phyloP scores from a whole-genome alignment of 2,113 vertebrate genomes.

The Apaloderma vittatum region DNA sequence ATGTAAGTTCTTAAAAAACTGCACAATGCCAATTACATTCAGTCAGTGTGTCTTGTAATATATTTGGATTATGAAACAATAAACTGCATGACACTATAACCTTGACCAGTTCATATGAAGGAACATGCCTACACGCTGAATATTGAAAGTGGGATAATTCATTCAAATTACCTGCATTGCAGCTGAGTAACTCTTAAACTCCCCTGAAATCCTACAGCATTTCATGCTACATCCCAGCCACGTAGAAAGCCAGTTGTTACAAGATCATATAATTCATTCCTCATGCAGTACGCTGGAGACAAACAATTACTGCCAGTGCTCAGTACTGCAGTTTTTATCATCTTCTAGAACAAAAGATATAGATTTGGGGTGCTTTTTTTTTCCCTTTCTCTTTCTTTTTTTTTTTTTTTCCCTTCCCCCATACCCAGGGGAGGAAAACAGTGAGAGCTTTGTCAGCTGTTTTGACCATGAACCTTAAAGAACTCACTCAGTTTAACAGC shows the following conservation, averaged over 20 bases:
- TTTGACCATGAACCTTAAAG: slow-evolving; percentile 56
- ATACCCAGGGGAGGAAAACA: background rate
- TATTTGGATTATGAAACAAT: background rate
- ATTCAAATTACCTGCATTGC: slow-evolving; percentile 59
- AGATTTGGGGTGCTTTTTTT: background rate
- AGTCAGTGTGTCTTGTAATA: background rate
- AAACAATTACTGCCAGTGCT: slow-evolving; percentile 55
- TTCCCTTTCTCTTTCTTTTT: fast-evolving
- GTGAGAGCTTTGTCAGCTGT: slow-evolving; percentile 15
- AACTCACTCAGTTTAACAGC: slow-evolving; percentile 44
- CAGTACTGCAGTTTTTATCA: slow-evolving; percentile 25
- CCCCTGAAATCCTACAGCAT: slow-evolving; percentile 25
- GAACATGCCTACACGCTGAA: background rate
- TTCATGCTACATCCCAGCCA: slow-evolving; percentile 12
- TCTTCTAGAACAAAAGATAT: slow-evolving; percentile 29
- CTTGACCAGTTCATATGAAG: background rate
- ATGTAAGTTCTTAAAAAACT: background rate
- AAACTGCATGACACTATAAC: background rate
- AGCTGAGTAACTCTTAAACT: slow-evolving; percentile 45
- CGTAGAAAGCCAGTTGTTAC: background rate
- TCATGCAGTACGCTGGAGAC: slow-evolving; percentile 29
- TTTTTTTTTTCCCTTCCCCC: too few relatives aligned
- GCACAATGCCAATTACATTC: background rate
- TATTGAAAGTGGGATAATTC: background rate
- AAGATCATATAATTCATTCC: slow-evolving; percentile 56